Evolutionary conservation across 2,113 vertebrate species (phyloP).

Genomic region (Bucco capensis): DNA sequence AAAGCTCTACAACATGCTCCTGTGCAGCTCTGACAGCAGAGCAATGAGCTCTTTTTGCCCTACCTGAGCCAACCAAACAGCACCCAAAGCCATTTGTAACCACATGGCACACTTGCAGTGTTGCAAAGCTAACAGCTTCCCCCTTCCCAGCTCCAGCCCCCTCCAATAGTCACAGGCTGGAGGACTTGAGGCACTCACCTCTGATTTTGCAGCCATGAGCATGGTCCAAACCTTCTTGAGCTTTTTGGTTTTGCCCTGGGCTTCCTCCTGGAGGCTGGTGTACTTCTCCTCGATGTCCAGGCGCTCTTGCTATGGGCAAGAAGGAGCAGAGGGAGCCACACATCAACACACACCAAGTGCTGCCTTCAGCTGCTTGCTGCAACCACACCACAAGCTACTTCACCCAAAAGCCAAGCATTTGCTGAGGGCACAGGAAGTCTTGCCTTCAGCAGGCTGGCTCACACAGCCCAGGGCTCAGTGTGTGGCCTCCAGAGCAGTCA

Average conservation of each 20-base stretch:
- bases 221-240: conserved; percentile 99
- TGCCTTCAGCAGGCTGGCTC: not conserved
- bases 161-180: not conserved
- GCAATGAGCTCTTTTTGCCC: not conserved
- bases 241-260: conserved; percentile 98
- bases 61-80: not conserved
- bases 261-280: conserved; percentile 96
- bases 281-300: conserved; percentile 99
- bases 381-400: not conserved
- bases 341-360: not conserved
- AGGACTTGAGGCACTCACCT: conserved; percentile 74
- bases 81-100: not conserved
- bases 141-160: not conserved
- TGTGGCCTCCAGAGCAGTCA: fast-evolving
- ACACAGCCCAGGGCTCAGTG: not conserved
- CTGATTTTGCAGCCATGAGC: conserved; percentile 98
- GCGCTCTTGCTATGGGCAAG: conserved; percentile 88
- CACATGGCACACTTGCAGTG: fast-evolving
- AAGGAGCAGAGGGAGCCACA: conserved; percentile 6
- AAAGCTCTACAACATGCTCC: not conserved
- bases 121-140: not conserved
- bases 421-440: not conserved
- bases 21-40: not conserved
- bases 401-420: not conserved
- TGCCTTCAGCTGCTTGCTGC: too few relatives aligned